Base-by-base conservation (phyloP, 2,888 invertebrate species). In the Gibbula magus region DNA sequence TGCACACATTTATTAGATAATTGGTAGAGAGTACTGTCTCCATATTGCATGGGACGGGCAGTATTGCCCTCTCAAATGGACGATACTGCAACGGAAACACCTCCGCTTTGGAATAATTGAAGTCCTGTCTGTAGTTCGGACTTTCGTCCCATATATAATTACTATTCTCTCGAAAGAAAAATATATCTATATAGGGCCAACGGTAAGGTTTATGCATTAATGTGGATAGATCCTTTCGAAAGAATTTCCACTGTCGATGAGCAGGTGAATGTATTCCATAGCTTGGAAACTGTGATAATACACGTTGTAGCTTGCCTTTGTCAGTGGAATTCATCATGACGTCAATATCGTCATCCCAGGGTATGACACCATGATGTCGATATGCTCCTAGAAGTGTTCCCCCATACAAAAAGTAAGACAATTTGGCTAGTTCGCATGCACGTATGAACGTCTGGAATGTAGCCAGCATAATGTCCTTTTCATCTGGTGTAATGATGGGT, bases 141-240 rank as follows among this genome's bases (percentile, higher is more conserved):
- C 78, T 56, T 45, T 81, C 81, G 39, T 83, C 86, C 82, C 81
- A 84, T 16, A 89, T 79, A 73, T 88, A 86, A 16, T 85, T 86
- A 5, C 51, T 73, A 66, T 88, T 87, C 56, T 86, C 86, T 2
- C 29, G 78, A 76, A 85, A 88, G 81, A 89, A 87, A 75, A 87
- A 88, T 22, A 89, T 85, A 76, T 89, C 89, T 16, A 89, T 79
- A 74, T 84, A 88, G 16, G 89, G 89, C 88, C 87, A 89, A 7
- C 82, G 84, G 61, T 83, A 86, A 13, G 81, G 82, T 67, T 79
- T 80, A 67, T 82, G 70, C 10, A 81, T 54, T 1, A 87, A 79
- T 20, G 81, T 83, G 25, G 76, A 61, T 29, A 81, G 75, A 7
- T 75, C 54, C 29, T 79, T 82, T 0, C 81, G 75, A 74, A 82